Base-by-base conservation (phyloP, 30 jellyfish, hydroid and myxozoan genomes). In the Chironex yamaguchii region DNA sequence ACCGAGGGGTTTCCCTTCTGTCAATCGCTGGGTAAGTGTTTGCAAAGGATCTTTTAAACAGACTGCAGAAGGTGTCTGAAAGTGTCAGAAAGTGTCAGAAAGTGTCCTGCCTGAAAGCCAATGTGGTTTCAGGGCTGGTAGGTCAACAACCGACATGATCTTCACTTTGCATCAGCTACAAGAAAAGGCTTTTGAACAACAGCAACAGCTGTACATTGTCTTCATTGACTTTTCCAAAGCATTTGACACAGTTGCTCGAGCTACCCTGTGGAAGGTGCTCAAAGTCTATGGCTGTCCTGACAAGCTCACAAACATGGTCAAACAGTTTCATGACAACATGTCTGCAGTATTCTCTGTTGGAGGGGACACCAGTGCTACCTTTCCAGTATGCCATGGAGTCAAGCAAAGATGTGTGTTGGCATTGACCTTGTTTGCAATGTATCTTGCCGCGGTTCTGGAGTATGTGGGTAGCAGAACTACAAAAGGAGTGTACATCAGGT, bases 181-280 rank as follows among this genome's bases (percentile, higher is more conserved):
- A 31, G 89, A 24, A 62, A 53, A 78, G 27, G 54, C 69, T 62
- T 22, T 67, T 14, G 63, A 78, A 35, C 26, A 78, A 58, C 36
- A 33, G 42, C 28, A 30, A 12, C 62, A 36, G 4, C 28, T 76
- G 4, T 29, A 53, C 0, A 76, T 32, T 36, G 81, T 78, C 33
- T 50, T 76, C 36, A 25, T 72, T 23, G 89, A 76, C 89, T 21
- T 52, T 35, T 50, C 83, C 58, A 76, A 76, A 69, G 63, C 81
- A 13, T 49, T 52, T 22, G 87, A 74, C 17, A 14, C 3, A 14
- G 87, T 49, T 0, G 53, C 14, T 21, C 27, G 76, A 42, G 76
- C 51, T 25, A 62, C 62, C 28, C 32, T 74, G 29, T 74, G 0
- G 34, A 49, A 26, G 9, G 42, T 48, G 24, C 74, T 74, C 28